A percentile compares a stretch with the other conserved stretches of the same genome.
phyloP scores from a whole-genome alignment of 2,888 invertebrate genomes.

The Diadromus collaris region DNA sequence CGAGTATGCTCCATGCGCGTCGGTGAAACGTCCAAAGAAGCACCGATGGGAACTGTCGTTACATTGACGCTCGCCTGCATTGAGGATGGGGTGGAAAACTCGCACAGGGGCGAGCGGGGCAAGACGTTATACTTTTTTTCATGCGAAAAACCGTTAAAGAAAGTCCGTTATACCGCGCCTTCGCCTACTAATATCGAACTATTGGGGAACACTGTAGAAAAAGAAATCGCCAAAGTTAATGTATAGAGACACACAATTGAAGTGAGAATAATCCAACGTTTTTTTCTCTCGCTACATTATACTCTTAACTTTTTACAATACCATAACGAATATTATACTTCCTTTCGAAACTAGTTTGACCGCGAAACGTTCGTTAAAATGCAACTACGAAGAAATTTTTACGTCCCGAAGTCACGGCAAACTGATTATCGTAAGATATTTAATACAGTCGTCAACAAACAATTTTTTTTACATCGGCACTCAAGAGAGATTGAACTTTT shows the following conservation, averaged over 20 bases:
- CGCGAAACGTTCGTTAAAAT: background rate
- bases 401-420: background rate
- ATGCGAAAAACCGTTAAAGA: too few species aligned
- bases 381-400: background rate
- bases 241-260: too few species aligned
- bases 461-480: slow-evolving; percentile 28
- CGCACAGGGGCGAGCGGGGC: background rate
- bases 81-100: background rate
- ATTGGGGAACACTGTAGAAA: background rate
- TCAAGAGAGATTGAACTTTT: slow-evolving; percentile 45
- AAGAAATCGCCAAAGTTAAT: background rate
- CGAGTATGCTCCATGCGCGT: slow-evolving; percentile 11
- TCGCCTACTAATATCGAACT: background rate
- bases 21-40: slow-evolving; percentile 2
- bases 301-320: background rate
- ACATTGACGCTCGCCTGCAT: background rate
- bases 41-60: slow-evolving; percentile 16
- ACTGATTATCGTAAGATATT: background rate
- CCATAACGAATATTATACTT: background rate
- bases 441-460: background rate
- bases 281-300: background rate
- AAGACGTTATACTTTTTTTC: too few species aligned
- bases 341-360: background rate
- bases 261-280: too few species aligned
- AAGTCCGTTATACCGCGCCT: background rate